These are phyloP conservation scores for Noctua janthina DNA, from an alignment of 2,888 invertebrate species.

Conservation along the genomic window DNA sequence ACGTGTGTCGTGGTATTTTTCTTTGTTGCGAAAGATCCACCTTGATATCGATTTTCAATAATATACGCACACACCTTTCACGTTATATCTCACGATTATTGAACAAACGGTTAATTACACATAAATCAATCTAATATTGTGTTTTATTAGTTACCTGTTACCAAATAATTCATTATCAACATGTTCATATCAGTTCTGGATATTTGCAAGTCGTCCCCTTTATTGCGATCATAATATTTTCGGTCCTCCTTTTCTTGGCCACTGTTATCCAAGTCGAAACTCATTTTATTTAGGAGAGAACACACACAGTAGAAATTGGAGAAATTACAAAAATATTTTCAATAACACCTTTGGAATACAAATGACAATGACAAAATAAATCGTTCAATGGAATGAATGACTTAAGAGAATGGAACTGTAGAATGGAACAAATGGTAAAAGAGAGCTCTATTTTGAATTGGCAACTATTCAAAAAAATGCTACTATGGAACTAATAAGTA, in stretches of 20 bases:
- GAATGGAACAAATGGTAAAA: conserved; percentile 22
- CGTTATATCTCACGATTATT: background rate
- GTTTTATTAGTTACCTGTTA: conserved; percentile 93
- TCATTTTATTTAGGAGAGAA: conserved; percentile 75
- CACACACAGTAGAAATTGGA: conserved; percentile 34
- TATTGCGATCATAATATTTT: conserved; percentile 93
- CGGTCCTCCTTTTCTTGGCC: conserved; percentile 84
- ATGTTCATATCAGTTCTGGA: conserved; percentile 98
- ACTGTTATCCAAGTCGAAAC: conserved; percentile 82
- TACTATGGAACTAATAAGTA: background rate
- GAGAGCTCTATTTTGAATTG: background rate
- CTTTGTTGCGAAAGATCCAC: conserved; percentile 61
- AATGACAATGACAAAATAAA: conserved; percentile 66
- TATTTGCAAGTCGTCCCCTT: conserved; percentile 94
- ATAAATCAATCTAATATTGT: conserved; percentile 3
- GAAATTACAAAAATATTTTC: conserved; percentile 56
- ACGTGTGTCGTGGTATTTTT: conserved; percentile 38
- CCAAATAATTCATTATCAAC: conserved; percentile 99
- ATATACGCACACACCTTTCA: background rate
- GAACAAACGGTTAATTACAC: conserved; percentile 10
- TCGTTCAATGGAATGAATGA: conserved; percentile 46
- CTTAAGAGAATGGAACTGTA: background rate
- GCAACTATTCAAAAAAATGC: background rate
- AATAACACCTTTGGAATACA: conserved; percentile 64
- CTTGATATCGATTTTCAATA: conserved; percentile 25